A percentile compares a stretch with the other conserved stretches of the same genome.
phyloP scores from a whole-genome alignment of 2,113 vertebrate genomes.

The Halcyon senegalensis region DNA sequence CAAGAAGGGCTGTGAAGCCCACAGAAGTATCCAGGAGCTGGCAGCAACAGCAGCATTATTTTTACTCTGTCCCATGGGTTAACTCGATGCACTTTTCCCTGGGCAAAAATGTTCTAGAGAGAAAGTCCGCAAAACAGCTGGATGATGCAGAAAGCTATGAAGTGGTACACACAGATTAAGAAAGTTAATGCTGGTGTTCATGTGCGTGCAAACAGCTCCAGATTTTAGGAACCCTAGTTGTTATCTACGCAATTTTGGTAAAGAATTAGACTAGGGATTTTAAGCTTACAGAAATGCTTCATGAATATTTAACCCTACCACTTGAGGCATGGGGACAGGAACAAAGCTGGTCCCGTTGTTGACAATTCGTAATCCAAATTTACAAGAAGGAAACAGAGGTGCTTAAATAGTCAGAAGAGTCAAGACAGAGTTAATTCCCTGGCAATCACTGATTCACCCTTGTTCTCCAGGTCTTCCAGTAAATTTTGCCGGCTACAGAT shows the following conservation, averaged over 20 bases:
- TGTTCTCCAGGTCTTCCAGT: neutral
- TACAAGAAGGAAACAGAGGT: neutral
- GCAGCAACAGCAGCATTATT: neutral
- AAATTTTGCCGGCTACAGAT: neutral
- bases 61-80: neutral
- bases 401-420: neutral
- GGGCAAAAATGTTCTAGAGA: neutral
- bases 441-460: neutral
- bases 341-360: neutral
- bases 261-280: neutral
- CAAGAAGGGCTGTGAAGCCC: neutral
- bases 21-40: neutral
- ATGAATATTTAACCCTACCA: neutral
- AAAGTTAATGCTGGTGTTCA: neutral
- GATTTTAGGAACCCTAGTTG: neutral
- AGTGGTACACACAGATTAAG: no score
- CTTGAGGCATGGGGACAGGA: neutral
- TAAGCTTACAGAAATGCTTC: neutral
- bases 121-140: neutral
- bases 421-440: neutral
- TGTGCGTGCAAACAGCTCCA: neutral
- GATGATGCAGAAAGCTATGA: neutral
- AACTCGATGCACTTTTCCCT: fast-evolving
- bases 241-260: neutral
- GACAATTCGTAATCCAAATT: neutral